These are phyloP conservation scores for Mergus octosetaceus DNA, from an alignment of 2,797 vertebrate genomes.

Conservation along the genomic window DNA sequence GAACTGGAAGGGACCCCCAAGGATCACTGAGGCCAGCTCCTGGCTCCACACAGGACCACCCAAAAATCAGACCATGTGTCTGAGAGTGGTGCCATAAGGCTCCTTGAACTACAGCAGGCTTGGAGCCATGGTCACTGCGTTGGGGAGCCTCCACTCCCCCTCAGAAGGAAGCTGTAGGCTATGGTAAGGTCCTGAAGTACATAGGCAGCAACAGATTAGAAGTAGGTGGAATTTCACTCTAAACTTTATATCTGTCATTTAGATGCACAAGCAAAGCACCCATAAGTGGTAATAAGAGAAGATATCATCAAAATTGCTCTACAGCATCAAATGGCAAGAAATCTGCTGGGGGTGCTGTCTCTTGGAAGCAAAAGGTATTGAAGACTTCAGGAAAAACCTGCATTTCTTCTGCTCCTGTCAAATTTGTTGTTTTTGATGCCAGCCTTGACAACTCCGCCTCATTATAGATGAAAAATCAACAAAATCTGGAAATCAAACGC, in stretches of 20 bases:
- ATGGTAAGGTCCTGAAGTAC: background rate
- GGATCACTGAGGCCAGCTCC: background rate
- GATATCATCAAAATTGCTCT: background rate
- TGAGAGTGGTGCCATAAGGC: background rate
- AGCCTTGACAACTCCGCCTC: background rate
- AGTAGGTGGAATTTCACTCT: background rate
- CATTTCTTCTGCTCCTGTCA: background rate
- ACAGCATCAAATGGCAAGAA: background rate
- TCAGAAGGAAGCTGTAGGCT: too few species aligned
- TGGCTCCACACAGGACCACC: background rate
- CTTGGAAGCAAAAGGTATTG: background rate
- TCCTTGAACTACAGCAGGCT: background rate
- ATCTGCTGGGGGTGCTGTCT: background rate
- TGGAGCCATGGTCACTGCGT: background rate
- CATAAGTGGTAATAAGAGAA: background rate
- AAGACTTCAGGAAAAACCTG: background rate
- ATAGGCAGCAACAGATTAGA: background rate
- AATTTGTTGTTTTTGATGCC: background rate
- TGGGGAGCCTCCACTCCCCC: background rate
- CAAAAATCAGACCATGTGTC: background rate
- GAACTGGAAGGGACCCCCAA: background rate
- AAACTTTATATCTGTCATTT: background rate
- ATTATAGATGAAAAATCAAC: background rate
- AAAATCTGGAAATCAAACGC: background rate
- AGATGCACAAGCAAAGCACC: background rate